phyloP scores from a whole-genome alignment of 2,797 vertebrate species.

The Enteromius anoplus region DNA sequence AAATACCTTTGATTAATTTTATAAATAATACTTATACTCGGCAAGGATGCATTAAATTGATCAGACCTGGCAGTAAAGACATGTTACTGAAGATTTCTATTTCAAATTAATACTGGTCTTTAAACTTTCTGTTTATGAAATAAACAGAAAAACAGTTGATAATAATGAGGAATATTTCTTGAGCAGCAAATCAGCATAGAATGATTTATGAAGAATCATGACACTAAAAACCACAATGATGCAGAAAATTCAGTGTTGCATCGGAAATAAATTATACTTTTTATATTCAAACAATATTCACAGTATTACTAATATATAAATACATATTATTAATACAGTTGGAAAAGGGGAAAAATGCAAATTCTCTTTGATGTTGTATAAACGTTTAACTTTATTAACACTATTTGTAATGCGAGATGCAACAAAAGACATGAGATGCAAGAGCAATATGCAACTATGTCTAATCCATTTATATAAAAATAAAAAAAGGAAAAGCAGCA shows the following conservation, averaged over 20 bases:
- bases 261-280: neutral
- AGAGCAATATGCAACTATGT: neutral
- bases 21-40: neutral
- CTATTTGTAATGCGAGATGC: neutral
- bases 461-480: neutral
- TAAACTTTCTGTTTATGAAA: too few relatives aligned
- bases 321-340: neutral
- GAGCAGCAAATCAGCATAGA: neutral
- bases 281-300: neutral
- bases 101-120: neutral
- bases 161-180: neutral
- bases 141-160: neutral
- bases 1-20: neutral
- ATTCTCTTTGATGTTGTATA: neutral
- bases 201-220: neutral
- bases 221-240: neutral
- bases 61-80: neutral
- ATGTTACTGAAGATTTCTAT: neutral
- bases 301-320: neutral
- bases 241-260: neutral
- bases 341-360: too few relatives aligned
- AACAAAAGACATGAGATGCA: neutral
- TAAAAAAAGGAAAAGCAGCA: neutral
- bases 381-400: neutral
- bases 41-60: neutral